phyloP scores from a whole-genome alignment of 2,888 invertebrate genomes.

The Ceraclea dissimilis region DNA sequence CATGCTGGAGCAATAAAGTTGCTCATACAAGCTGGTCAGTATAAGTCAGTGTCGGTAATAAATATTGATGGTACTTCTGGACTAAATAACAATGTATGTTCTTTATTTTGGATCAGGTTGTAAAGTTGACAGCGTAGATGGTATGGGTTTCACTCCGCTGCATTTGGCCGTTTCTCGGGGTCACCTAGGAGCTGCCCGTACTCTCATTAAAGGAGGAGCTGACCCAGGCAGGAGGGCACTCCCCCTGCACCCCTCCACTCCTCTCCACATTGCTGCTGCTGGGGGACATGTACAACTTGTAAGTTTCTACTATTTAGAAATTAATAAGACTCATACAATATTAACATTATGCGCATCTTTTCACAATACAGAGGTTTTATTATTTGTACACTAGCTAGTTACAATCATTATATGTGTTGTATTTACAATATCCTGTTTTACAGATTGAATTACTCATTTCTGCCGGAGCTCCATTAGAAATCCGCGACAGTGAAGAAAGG shows the following conservation, averaged over 20 bases:
- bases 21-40: constrained; percentile 50
- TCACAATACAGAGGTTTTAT: no score
- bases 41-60: no score
- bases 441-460: constrained; percentile 48
- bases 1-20: constrained; percentile 54
- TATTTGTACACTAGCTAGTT: no score
- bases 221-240: constrained; percentile 54
- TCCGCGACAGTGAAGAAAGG: constrained; percentile 51
- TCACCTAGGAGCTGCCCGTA: constrained; percentile 48
- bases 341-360: no score
- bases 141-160: constrained; percentile 58
- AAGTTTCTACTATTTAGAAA: no score
- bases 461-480: constrained; percentile 51
- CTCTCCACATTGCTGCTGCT: constrained; percentile 56
- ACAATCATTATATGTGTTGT: no score
- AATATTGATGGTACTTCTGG: no score
- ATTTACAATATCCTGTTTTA: no score
- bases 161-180: constrained; percentile 58
- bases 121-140: constrained; percentile 57
- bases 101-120: no score
- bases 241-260: constrained; percentile 47
- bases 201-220: constrained; percentile 50
- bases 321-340: no score
- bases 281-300: constrained; percentile 49
- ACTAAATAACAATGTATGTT: no score